phyloP scores from a whole-genome alignment of 2,797 vertebrate species.

The Telmatherina bonti region DNA sequence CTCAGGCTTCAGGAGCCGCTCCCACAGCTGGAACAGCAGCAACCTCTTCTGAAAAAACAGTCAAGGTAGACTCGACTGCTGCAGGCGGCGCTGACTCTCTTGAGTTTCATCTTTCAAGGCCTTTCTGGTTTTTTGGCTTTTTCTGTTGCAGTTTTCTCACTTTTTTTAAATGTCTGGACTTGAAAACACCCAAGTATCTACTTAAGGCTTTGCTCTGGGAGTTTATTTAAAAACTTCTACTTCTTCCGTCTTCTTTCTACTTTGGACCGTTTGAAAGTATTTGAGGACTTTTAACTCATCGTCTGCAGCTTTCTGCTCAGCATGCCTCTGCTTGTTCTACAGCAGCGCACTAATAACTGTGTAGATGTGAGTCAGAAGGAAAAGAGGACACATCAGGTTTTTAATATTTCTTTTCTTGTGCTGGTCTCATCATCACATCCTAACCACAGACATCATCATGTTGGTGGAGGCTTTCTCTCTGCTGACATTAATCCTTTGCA shows the following conservation, averaged over 20 bases:
- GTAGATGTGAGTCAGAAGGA: conserved; percentile 4
- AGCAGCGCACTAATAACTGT: not conserved
- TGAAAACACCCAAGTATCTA: conserved; percentile 8
- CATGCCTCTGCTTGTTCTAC: conserved; percentile 24
- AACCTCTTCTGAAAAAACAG: conserved; percentile 48
- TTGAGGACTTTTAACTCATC: conserved; percentile 7
- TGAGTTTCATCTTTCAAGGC: not conserved
- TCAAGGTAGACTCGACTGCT: conserved; percentile 68
- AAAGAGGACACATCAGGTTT: too few species aligned
- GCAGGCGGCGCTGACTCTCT: not conserved
- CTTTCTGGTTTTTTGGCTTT: not conserved
- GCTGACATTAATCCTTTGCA: not conserved
- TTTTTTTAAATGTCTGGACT: not conserved
- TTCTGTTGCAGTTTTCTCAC: not conserved
- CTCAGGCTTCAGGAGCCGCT: conserved; percentile 38
- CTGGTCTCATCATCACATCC: conserved; percentile 9
- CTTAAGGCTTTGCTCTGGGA: not conserved
- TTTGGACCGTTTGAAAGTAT: not conserved
- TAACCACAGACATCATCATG: conserved; percentile 9
- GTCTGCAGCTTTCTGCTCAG: conserved; percentile 17
- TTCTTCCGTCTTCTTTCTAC: conserved; percentile 4
- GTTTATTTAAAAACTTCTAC: conserved; percentile 1
- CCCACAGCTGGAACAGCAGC: conserved; percentile 12
- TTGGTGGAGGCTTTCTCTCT: conserved; percentile 28
- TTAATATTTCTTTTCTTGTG: conserved; percentile 1